phyloP scores from a whole-genome alignment of 1,140 invertebrate genomes.

The Steinernema khuongi region DNA sequence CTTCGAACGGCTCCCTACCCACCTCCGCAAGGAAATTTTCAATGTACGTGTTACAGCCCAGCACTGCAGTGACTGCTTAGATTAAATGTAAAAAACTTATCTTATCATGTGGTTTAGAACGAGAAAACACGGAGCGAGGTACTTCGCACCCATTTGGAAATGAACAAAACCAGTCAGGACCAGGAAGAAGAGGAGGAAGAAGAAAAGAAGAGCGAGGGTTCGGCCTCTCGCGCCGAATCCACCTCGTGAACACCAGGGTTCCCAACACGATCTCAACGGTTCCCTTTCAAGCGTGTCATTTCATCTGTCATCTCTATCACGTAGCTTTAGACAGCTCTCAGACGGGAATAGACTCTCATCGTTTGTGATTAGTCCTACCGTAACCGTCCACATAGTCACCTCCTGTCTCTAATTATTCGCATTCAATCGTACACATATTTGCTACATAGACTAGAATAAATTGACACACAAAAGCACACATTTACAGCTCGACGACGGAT shows the following conservation, averaged over 20 bases:
- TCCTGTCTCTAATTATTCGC: too few species aligned
- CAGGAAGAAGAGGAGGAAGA: not conserved
- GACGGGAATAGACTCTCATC: too few species aligned
- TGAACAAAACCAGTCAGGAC: not conserved
- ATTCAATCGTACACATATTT: too few species aligned
- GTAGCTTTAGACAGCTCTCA: too few species aligned
- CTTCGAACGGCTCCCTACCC: not conserved
- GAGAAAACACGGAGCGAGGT: constrained; percentile 3
- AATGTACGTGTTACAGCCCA: not conserved
- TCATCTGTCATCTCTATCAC: too few species aligned
- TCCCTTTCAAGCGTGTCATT: too few species aligned
- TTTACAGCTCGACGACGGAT: too few species aligned
- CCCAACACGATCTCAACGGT: too few species aligned
- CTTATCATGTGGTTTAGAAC: not conserved
- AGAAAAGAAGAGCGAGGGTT: not conserved
- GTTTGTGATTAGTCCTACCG: too few species aligned
- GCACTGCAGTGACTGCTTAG: too few species aligned
- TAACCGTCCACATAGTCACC: too few species aligned
- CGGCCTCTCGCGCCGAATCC: not conserved
- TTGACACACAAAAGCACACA: not conserved
- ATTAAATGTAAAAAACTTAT: not conserved
- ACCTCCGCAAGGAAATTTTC: constrained; percentile 5
- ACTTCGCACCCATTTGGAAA: not conserved
- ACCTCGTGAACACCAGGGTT: too few species aligned
- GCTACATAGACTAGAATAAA: not conserved